These are phyloP conservation scores for Drosophila sucinea DNA, from an alignment of 1,140 invertebrate species.

Conservation along the genomic window DNA sequence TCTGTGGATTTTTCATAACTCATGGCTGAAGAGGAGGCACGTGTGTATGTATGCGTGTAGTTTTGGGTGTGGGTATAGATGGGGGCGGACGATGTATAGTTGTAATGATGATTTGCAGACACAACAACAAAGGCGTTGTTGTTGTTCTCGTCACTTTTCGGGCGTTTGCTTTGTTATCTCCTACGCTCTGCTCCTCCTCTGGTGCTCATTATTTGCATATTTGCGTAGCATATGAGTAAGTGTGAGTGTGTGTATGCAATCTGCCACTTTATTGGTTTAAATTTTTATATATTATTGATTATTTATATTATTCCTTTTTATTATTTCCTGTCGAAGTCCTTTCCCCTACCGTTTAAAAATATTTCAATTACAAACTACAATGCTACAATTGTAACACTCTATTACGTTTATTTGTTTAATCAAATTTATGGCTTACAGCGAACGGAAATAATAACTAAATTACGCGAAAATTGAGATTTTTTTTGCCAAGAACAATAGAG, in stretches of 20 bases:
- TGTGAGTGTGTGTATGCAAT: constrained; percentile 17
- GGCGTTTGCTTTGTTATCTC: constrained; percentile 67
- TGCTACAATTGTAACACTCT: too few species aligned
- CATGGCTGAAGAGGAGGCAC: constrained; percentile 32
- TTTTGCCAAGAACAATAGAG: constrained; percentile 52
- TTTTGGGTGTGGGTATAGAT: constrained; percentile 25
- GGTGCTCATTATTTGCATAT: constrained; percentile 57
- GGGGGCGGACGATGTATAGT: constrained; percentile 9
- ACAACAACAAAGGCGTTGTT: constrained; percentile 64
- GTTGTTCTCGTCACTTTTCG: constrained; percentile 49
- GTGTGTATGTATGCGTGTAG: constrained; percentile 18
- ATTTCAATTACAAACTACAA: neutral
- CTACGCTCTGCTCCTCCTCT: constrained; percentile 46
- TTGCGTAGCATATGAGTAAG: constrained; percentile 35
- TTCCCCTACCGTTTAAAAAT: neutral
- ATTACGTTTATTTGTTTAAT: neutral
- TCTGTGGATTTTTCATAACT: constrained; percentile 47
- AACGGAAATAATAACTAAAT: constrained; percentile 28
- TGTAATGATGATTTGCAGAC: constrained; percentile 29
- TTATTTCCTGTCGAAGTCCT: neutral
- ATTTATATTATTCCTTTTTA: constrained; percentile 19
- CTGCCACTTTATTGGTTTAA: constrained; percentile 33
- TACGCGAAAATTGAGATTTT: constrained; percentile 37
- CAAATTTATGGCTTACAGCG: constrained; percentile 6
- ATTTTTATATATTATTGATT: constrained; percentile 67